A percentile compares a stretch with the other conserved stretches of the same genome.
Evolutionary conservation across 2,797 vertebrate species (phyloP).

Genomic region (Smutsia temminckii): DNA sequence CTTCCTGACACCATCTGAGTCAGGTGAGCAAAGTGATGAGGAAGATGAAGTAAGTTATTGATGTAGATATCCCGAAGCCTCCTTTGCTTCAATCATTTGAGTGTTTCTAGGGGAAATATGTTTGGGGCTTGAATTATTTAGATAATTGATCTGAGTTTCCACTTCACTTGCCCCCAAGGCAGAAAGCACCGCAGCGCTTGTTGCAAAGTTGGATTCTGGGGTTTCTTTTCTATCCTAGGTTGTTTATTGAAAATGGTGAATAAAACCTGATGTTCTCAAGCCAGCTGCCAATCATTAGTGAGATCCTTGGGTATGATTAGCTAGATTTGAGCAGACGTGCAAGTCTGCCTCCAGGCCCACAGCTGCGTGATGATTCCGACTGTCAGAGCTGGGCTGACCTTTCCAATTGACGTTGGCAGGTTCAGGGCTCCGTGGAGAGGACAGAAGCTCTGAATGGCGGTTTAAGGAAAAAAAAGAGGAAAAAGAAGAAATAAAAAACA

Average conservation of each 20-base stretch:
- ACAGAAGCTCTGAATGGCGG: slow-evolving; percentile 28
- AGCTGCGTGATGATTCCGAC: not conserved
- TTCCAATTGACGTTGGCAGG: slow-evolving; percentile 36
- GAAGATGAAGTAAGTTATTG: not conserved
- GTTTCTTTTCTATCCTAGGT: not conserved
- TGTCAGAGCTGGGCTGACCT: not conserved
- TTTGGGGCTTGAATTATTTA: slow-evolving; percentile 69
- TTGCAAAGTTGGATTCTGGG: slow-evolving; percentile 18
- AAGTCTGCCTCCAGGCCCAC: not conserved
- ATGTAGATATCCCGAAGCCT: not conserved
- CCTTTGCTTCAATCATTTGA: slow-evolving; percentile 33
- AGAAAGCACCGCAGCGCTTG: not conserved
- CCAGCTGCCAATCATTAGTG: slow-evolving; percentile 48
- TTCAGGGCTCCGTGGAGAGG: slow-evolving; percentile 13
- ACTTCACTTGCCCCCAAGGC: slow-evolving; percentile 14
- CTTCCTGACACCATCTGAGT: not conserved
- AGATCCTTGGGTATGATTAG: not conserved
- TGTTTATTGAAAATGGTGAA: slow-evolving; percentile 43
- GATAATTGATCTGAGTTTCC: slow-evolving; percentile 53
- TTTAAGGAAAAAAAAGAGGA: not conserved
- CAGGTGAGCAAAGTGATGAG: not conserved
- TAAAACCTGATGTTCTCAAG: not conserved
- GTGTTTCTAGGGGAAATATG: slow-evolving; percentile 44
- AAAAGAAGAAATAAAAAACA: slow-evolving; percentile 13
- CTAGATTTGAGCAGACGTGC: not conserved